Evolutionary conservation across 2,888 invertebrate genomes (phyloP).

Genomic region (Lobophora halterata): DNA sequence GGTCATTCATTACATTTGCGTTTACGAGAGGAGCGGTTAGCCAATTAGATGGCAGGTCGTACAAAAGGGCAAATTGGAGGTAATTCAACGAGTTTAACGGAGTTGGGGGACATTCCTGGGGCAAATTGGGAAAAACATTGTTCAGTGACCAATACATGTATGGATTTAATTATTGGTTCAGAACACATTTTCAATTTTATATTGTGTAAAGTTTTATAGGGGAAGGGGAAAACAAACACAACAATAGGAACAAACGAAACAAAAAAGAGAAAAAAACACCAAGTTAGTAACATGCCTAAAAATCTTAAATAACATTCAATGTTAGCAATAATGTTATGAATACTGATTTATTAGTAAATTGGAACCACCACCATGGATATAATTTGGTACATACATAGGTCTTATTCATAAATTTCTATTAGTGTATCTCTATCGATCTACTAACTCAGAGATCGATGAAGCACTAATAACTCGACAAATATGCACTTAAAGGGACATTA

Average conservation of each 20-base stretch:
- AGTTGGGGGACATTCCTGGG: too few species aligned
- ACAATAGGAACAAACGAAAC: constrained; percentile 43
- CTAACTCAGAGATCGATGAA: constrained; percentile 6
- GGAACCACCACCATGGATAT: constrained; percentile 5
- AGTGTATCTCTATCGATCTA: constrained; percentile 3
- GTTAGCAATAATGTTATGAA: neutral
- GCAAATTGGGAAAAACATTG: too few species aligned
- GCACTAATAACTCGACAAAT: neutral
- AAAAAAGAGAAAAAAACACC: constrained; percentile 37
- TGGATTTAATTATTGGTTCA: too few species aligned
- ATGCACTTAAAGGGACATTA: too few species aligned
- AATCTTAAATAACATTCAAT: constrained; percentile 9
- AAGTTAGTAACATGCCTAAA: constrained; percentile 52
- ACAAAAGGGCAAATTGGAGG: constrained; percentile 50
- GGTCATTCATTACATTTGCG: constrained; percentile 25
- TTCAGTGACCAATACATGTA: too few species aligned
- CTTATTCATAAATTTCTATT: constrained; percentile 1
- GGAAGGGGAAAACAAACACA: constrained; percentile 45
- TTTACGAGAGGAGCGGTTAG: constrained; percentile 52
- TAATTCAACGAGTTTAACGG: constrained; percentile 38
- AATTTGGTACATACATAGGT: too few species aligned
- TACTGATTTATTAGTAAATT: neutral
- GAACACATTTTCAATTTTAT: neutral
- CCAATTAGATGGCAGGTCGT: constrained; percentile 53
- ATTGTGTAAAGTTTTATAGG: constrained; percentile 3